Evolutionary conservation across 1,140 invertebrate species (phyloP), one percentile per base, ranked within the genome.

Genomic region (Oreohelix idahoensis): DNA sequence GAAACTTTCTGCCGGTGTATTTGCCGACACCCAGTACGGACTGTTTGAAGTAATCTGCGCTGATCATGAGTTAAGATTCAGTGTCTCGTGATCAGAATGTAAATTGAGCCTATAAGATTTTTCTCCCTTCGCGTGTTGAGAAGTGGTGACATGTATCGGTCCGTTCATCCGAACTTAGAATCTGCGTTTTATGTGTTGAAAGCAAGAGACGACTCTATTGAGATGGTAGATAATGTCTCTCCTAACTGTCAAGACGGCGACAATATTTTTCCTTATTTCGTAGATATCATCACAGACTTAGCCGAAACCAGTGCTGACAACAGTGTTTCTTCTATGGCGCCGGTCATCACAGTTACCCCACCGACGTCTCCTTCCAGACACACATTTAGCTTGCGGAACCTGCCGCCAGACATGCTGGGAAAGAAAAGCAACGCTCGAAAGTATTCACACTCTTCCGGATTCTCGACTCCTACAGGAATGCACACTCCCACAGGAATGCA

Each of bases 291-390:
- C 17, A 17, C 20, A 10, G 63, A 66, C 17, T 10, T 66, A 32
- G 17, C 1, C 38, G 71, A 42, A 26, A 42, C 32, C 5, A 13
- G 63, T 58, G 8, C 70, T 8, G 38, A 74, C 29, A 35, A 53
- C 75, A 29, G n/a, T 77, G 39, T 51, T 32, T 23, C 51, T 29
- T 66, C 63, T 29, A 66, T 66, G 63, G 63, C 63, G n/a, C 63
- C 63, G 8, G 63, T 66, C n/a, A 66, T 66, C 63, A 66, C 63
- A 11, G 29, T 66, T 11, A 10, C n/a, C n/a, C n/a, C 63, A n/a
- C 63, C 2, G 29, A 32, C 17, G 63, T 66, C 63, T 8, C 63
- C 63, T 29, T 13, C 63, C n/a, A 8, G 29, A 32, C n/a, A 32
- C 1, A 5, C 63, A 11, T 32, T 32, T 13, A 66, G 63, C 17